Evolutionary conservation across 2,888 invertebrate genomes (phyloP), one percentile per base, ranked within the genome.

Genomic region (Autographa pulchrina): DNA sequence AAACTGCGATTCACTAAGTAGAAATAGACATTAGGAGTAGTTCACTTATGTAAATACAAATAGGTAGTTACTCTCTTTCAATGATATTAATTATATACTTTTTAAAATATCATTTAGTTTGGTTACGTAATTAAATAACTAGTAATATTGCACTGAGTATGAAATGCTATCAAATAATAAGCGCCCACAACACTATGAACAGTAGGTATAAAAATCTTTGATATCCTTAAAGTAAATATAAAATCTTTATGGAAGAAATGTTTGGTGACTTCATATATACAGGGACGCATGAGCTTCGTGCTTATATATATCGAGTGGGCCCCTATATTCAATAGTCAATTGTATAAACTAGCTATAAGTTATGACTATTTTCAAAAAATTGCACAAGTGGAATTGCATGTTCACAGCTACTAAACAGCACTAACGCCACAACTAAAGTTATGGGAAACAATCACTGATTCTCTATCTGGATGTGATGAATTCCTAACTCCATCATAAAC

Each of bases 91-190:
- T 94, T 93, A 93, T 90, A 91, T 89, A 91, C 86, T 89, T 89
- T 92, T 94, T 94, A 94, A 94, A 93, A 95, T 96, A 96, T 95
- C 94, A 90, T 96, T 96, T 96, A 96, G 96, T 96, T 96, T 96
- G 96, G 96, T 96, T 96, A 96, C 96, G 95, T 96, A 94, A 96
- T 96, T 96, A 96, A 95, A 96, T 96, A 96, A 96, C 96, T 96
- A 96, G 96, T 95, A 96, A 96, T 96, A 96, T 96, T 96, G 96
- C 96, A 96, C 96, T 96, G 96, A 96, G 96, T 96, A 96, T 96
- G 96, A 96, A 95, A 95, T 94, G 93, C 94, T 94, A 95, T 94
- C 91, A 96, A 96, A 96, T 95, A 92, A 96, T 96, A 96, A 95
- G 96, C 94, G 96, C 96, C 95, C 96, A 95, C 95, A 86, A 89